Evolutionary conservation across 2,113 vertebrate genomes (phyloP), one percentile per base, ranked within the genome.

Genomic region (Zosterops borbonicus): DNA sequence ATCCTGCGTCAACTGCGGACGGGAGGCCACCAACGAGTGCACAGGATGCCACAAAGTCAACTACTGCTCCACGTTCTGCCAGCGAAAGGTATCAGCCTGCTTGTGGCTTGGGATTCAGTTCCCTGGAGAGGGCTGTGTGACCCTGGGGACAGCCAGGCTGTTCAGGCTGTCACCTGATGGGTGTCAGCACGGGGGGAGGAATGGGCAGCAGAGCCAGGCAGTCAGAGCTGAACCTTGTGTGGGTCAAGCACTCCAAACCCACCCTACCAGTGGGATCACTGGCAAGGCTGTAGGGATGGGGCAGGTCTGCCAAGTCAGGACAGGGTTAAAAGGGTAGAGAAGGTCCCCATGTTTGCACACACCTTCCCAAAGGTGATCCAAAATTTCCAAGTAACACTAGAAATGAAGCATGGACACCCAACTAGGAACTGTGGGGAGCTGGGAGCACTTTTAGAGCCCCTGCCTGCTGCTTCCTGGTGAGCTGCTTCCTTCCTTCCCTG

Each of bases 21-120:
- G 99, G 3, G 98, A 99, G 85, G 99, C 99, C 6, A 98, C 98
- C 71, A 99, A 98, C 1, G 99, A 99, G 96, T 99, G 99, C 85
- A 99, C 99, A 0, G 99, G 99, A 41, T 99, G 99, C 91, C 99
- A 99, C 90, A 99, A 99, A 83, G 99, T 99, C 96, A 99, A 99
- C 98, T 99, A 99, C 98, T 99, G 99, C 97, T 99, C 99, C 78
- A 98, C 98, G 0, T 99, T 99, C 98, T 99, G 99, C 94, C 99
- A 99, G 97, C 97, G 98, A 60, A 99, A 99, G 99, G 99, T 99
- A 97, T 18, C 0, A 5, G 76, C 55, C 22, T 21, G 42, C n/a
- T 29, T 63, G 63, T 14, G 71, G 37, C 63, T 22, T 42, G 59
- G 49, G 67, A 8, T 60, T 39, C 52, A 14, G 41, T 17, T 37